These are phyloP conservation scores for Anarrhichthys ocellatus DNA, from an alignment of 2,113 vertebrate genomes.

Conservation along the genomic window DNA sequence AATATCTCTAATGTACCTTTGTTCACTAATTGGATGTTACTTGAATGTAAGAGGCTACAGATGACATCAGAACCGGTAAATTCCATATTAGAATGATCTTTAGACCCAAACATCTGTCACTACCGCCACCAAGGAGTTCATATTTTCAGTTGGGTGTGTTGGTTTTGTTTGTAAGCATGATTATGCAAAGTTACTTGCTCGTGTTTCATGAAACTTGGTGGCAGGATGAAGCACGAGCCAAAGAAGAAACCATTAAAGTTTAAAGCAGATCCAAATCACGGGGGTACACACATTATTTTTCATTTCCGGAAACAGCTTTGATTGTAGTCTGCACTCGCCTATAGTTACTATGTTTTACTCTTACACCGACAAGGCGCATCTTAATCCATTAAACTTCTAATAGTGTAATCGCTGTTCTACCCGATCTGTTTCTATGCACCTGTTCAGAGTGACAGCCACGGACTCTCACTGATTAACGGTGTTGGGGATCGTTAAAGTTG, in stretches of 20 bases:
- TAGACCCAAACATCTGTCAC: background rate
- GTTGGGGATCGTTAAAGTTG: background rate
- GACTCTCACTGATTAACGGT: background rate
- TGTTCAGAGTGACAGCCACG: background rate
- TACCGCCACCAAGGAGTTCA: background rate
- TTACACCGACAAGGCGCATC: background rate
- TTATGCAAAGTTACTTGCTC: background rate
- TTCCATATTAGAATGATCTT: background rate
- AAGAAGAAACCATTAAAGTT: background rate
- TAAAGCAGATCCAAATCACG: background rate
- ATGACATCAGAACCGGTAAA: background rate
- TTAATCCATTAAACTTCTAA: background rate
- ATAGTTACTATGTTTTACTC: background rate
- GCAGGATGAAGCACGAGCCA: background rate
- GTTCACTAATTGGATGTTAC: background rate
- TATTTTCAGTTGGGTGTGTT: background rate
- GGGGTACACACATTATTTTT: background rate
- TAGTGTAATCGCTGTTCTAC: background rate
- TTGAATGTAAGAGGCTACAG: background rate
- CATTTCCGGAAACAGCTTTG: background rate
- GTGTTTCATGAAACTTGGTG: background rate
- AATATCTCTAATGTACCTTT: background rate
- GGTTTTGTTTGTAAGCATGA: background rate
- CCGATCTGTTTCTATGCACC: background rate
- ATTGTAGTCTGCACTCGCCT: background rate